phyloP scores from a whole-genome alignment of 2,888 invertebrate species.

The Steinernema carpocapsae region DNA sequence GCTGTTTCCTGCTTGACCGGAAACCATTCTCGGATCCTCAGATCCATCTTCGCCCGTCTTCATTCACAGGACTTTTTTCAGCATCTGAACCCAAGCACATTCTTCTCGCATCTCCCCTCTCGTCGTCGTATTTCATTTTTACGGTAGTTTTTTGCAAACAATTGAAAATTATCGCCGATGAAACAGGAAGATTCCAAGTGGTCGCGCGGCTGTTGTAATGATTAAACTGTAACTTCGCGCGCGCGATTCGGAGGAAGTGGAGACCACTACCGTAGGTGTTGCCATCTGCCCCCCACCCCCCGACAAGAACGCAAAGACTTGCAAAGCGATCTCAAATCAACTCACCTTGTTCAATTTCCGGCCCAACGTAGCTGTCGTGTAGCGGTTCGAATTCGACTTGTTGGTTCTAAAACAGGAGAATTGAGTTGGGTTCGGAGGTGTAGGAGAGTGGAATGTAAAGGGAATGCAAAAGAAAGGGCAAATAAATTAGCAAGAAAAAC shows the following conservation, averaged over 20 bases:
- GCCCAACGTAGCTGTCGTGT: constrained; percentile 34
- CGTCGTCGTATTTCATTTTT: background rate
- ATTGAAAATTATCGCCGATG: constrained; percentile 19
- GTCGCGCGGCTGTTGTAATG: constrained; percentile 32
- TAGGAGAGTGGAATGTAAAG: background rate
- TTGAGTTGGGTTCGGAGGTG: background rate
- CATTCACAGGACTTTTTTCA: background rate
- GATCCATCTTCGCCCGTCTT: no score
- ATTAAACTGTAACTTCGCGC: constrained; percentile 35
- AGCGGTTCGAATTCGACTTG: constrained; percentile 1
- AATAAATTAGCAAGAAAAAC: constrained; percentile 7
- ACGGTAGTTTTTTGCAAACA: constrained; percentile 34
- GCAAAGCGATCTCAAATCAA: background rate
- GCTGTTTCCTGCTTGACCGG: no score
- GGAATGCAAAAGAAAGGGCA: background rate
- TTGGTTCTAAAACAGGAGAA: background rate
- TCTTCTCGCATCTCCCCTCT: background rate
- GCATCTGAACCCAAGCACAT: no score
- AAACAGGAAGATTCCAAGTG: constrained; percentile 6
- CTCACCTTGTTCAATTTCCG: constrained; percentile 36
- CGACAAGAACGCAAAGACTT: background rate
- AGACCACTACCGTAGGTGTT: constrained; percentile 26
- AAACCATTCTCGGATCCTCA: no score
- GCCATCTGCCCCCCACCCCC: background rate
- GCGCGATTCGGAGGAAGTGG: constrained; percentile 28